These are phyloP conservation scores for Scomber japonicus DNA, from an alignment of 2,113 vertebrate genomes.

Conservation along the genomic window DNA sequence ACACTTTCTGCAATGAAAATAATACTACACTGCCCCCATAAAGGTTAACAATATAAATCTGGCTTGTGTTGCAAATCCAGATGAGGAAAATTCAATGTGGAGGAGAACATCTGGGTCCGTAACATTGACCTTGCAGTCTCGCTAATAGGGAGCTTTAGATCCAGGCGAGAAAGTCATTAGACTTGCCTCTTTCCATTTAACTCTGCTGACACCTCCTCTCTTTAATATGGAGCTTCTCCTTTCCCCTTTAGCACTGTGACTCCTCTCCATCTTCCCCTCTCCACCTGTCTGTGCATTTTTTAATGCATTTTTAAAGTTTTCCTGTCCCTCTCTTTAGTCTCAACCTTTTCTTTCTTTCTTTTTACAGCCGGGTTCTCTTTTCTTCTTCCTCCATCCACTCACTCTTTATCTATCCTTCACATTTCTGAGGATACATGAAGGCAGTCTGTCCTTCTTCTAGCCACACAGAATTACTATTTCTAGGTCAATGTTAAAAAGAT, in stretches of 20 bases:
- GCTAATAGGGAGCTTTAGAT: conserved; percentile 75
- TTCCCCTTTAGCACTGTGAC: not conserved
- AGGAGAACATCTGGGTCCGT: conserved; percentile 52
- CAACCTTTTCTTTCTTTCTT: not conserved
- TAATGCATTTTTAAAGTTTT: not conserved
- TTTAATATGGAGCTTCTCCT: conserved; percentile 39
- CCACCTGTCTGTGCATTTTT: not conserved
- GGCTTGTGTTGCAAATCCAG: not conserved
- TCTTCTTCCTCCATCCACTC: not conserved
- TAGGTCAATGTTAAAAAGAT: conserved; percentile 79
- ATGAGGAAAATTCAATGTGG: conserved; percentile 14
- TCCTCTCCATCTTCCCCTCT: not conserved
- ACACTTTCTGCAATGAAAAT: not conserved
- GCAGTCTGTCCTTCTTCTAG: conserved; percentile 40
- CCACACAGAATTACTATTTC: conserved; percentile 65
- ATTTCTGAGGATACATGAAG: not conserved
- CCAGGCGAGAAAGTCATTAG: conserved; percentile 70
- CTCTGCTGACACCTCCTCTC: conserved; percentile 27
- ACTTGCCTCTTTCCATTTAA: conserved; percentile 73
- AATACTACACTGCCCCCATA: not conserved
- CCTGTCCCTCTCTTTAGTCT: not conserved
- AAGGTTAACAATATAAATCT: not conserved
- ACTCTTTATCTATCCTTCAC: not conserved
- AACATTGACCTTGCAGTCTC: conserved; percentile 75
- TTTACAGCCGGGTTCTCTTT: not conserved